phyloP scores from a whole-genome alignment of 2,888 invertebrate genomes.

The Lysandra coridon region DNA sequence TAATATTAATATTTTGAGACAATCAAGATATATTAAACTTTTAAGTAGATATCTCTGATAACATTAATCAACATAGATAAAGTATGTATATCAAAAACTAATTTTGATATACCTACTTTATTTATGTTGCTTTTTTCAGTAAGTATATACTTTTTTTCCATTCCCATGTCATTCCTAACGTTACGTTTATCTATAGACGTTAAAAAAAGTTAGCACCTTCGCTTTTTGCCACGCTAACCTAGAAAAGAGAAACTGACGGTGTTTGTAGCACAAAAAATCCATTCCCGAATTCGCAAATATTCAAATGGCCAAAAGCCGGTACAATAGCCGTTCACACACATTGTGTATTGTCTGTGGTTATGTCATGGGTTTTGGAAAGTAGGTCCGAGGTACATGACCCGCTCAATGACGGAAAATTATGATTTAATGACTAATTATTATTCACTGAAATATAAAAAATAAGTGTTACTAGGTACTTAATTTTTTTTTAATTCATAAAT shows the following conservation, averaged over 20 bases:
- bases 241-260: slow-evolving; percentile 1
- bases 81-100: too few species aligned
- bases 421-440: background rate
- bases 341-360: slow-evolving; percentile 29
- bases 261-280: background rate
- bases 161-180: background rate
- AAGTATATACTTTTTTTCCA: too few species aligned
- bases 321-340: slow-evolving; percentile 30
- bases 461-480: background rate
- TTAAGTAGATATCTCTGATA: too few species aligned
- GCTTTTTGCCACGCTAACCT: background rate
- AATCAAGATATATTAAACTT: too few species aligned
- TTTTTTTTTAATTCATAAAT: too few species aligned
- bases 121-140: too few species aligned
- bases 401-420: background rate
- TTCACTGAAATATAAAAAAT: background rate
- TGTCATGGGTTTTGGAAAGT: slow-evolving; percentile 30
- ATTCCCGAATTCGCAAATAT: slow-evolving; percentile 18
- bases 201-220: background rate
- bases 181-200: background rate
- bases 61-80: too few species aligned
- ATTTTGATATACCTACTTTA: too few species aligned
- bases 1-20: too few species aligned
- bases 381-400: slow-evolving; percentile 17
- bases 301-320: background rate